These are phyloP conservation scores for Rachycentron canadum DNA, from an alignment of 2,797 vertebrate species.

Conservation along the genomic window DNA sequence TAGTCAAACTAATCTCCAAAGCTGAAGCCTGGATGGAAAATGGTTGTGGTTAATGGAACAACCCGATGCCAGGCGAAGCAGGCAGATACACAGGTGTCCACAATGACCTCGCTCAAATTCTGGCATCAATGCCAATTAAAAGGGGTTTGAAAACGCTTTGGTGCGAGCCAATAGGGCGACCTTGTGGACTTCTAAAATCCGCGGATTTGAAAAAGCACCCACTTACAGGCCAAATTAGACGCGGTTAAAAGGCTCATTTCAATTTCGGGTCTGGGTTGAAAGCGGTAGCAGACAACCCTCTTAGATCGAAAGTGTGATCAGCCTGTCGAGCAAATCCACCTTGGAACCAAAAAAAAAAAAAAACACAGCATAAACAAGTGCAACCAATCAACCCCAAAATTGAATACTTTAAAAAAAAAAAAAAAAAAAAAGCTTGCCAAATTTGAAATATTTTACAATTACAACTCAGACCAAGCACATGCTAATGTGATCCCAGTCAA, in stretches of 20 bases:
- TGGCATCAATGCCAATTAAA: slow-evolving; percentile 63
- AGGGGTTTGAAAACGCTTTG: slow-evolving; percentile 64
- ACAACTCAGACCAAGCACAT: not conserved
- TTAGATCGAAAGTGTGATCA: slow-evolving; percentile 55
- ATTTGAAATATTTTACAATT: not conserved
- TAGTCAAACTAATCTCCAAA: not conserved
- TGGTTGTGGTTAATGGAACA: slow-evolving; percentile 1
- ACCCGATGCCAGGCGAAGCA: slow-evolving; percentile 17
- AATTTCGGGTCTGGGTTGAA: slow-evolving; percentile 46
- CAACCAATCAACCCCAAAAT: not conserved
- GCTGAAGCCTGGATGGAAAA: not conserved
- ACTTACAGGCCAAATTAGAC: slow-evolving; percentile 64
- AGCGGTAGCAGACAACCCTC: slow-evolving; percentile 4
- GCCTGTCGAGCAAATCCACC: slow-evolving; percentile 54
- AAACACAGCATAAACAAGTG: not conserved
- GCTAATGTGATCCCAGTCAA: not conserved
- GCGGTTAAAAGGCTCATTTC: slow-evolving; percentile 64
- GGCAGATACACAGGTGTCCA: slow-evolving; percentile 33
- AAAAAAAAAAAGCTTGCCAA: too few relatives aligned
- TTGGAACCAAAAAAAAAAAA: slow-evolving; percentile 18
- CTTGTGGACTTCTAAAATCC: slow-evolving; percentile 55
- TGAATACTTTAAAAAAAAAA: not conserved
- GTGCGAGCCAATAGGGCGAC: slow-evolving; percentile 41
- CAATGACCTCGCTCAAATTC: slow-evolving; percentile 44
- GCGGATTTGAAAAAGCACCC: slow-evolving; percentile 36